These are phyloP conservation scores for Austrofundulus limnaeus DNA, from an alignment of 2,113 vertebrate species.

Conservation along the genomic window DNA sequence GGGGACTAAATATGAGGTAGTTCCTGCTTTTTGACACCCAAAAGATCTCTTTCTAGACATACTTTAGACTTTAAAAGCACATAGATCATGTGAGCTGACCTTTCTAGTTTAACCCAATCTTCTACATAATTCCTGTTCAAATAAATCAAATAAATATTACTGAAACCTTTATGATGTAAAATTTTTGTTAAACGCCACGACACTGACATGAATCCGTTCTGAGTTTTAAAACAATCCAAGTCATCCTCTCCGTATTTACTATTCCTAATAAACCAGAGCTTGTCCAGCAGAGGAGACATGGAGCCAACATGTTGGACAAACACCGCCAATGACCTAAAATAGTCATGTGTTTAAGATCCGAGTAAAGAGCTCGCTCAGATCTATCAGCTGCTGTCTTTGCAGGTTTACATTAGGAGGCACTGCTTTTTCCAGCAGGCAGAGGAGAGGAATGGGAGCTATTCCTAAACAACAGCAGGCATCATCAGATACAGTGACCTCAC, in stretches of 20 bases:
- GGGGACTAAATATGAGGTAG: background rate
- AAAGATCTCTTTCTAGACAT: background rate
- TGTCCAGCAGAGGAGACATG: constrained; percentile 24
- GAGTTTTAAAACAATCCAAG: constrained; percentile 11
- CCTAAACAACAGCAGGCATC: constrained; percentile 45
- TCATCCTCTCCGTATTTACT: constrained; percentile 28
- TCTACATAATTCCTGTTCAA: background rate
- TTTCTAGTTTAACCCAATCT: too few relatives aligned
- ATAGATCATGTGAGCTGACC: background rate
- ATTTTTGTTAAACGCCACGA: constrained; percentile 5
- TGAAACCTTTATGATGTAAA: constrained; percentile 1
- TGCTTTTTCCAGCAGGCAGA: constrained; percentile 44
- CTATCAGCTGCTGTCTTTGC: constrained; percentile 64
- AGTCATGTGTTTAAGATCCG: constrained; percentile 71
- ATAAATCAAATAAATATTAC: background rate
- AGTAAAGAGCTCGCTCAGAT: constrained; percentile 41
- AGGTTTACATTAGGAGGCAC: constrained; percentile 66
- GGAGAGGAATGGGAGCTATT: constrained; percentile 25
- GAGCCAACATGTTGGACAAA: constrained; percentile 37
- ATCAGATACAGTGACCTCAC: constrained; percentile 42
- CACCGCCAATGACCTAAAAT: constrained; percentile 77
- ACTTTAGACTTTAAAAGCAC: background rate
- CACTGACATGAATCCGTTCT: constrained; percentile 26
- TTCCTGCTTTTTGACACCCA: constrained; percentile 26
- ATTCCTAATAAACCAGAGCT: constrained; percentile 27